phyloP scores from a whole-genome alignment of 2,113 vertebrate species.

The Aptenodytes forsteri region DNA sequence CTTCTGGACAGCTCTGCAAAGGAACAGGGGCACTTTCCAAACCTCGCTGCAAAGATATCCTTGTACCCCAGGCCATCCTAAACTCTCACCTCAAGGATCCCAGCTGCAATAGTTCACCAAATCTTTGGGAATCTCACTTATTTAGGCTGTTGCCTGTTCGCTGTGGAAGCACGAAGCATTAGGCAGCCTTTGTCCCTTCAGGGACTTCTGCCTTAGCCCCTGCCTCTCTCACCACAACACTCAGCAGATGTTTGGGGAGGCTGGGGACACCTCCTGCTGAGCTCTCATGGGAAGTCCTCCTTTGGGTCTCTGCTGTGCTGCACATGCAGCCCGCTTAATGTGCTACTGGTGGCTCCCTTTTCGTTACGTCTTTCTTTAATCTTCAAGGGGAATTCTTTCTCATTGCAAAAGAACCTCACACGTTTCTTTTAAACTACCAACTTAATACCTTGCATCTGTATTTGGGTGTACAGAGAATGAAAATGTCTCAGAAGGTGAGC shows the following conservation, averaged over 20 bases:
- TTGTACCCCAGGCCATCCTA: not conserved
- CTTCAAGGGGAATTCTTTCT: not conserved
- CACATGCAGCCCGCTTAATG: not conserved
- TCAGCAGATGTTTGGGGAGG: not conserved
- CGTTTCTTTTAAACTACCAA: not conserved
- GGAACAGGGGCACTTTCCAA: not conserved
- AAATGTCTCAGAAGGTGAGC: constrained; percentile 39
- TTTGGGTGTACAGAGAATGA: not conserved
- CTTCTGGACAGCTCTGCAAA: not conserved
- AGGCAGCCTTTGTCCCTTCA: not conserved
- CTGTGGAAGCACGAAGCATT: not conserved
- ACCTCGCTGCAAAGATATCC: not conserved
- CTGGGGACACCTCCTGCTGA: not conserved
- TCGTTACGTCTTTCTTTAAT: not conserved
- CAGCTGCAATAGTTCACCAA: not conserved
- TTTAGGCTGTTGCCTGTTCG: not conserved
- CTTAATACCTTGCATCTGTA: constrained; percentile 20
- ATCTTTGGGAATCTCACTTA: not conserved
- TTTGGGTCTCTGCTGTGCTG: not conserved
- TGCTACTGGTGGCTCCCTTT: not conserved
- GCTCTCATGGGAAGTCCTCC: not conserved
- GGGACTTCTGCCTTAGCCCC: not conserved
- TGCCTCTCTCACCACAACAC: not conserved
- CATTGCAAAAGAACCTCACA: not conserved
- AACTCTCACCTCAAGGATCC: not conserved